A percentile compares a stretch with the other conserved stretches of the same genome.
These are phyloP conservation scores for Pseudochirops corinnae DNA, from an alignment of 2,797 vertebrate species.

Conservation along the genomic window DNA sequence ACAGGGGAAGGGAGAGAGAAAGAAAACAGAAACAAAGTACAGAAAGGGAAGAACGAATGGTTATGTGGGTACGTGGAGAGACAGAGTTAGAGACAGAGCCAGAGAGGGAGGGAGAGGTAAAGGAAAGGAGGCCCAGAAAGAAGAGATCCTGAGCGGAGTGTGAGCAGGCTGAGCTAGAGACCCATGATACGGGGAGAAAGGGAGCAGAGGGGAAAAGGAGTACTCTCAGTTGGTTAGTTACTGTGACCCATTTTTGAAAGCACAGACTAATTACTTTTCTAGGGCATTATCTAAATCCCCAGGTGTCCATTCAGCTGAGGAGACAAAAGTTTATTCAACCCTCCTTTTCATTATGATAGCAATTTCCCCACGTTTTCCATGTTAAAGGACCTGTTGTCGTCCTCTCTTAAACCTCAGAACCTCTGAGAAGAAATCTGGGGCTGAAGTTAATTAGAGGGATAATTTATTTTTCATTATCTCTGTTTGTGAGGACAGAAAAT, in stretches of 20 bases:
- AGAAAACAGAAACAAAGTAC: background rate
- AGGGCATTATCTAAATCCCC: background rate
- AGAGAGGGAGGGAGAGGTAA: rapidly evolving
- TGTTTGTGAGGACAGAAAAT: background rate
- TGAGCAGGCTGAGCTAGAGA: background rate
- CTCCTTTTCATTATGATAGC: background rate
- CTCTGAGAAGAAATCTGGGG: background rate
- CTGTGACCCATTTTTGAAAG: conserved; percentile 22
- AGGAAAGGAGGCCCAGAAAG: background rate
- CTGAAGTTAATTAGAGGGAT: background rate
- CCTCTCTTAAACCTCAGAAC: background rate
- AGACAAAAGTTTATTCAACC: rapidly evolving
- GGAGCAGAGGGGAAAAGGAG: background rate
- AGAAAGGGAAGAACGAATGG: background rate
- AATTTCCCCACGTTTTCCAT: background rate
- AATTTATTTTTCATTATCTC: background rate
- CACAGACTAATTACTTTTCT: background rate
- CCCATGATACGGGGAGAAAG: background rate
- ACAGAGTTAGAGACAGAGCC: background rate
- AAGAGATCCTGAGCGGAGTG: background rate
- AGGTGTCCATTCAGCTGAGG: background rate
- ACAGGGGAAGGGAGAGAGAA: background rate
- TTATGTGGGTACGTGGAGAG: no score
- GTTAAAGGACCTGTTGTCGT: background rate
- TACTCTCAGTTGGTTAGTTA: background rate